Percentiles rank a stretch among this genome's conserved stretches.
phyloP scores from a whole-genome alignment of 1,140 invertebrate species.

The Ceratosolen fusciceps region DNA sequence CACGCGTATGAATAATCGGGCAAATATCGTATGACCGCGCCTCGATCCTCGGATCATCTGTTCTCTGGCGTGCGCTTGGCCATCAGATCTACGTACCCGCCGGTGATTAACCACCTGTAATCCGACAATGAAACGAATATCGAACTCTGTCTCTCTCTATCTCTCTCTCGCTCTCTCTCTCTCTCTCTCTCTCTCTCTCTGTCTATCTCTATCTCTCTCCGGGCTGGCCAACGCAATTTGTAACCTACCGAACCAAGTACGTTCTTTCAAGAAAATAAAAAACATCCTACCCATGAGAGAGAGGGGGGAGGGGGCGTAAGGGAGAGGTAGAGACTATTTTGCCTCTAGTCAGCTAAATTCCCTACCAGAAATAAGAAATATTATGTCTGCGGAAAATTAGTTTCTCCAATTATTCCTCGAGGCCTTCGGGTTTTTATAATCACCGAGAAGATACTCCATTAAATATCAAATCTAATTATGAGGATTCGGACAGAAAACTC shows the following conservation, averaged over 20 bases:
- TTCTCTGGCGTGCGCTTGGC: neutral
- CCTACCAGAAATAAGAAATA: no score
- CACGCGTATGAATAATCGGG: conserved; percentile 26
- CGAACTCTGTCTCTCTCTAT: neutral
- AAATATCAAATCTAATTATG: no score
- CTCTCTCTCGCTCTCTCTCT: neutral
- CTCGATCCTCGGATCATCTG: neutral
- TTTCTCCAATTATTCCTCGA: no score
- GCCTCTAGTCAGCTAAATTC: no score
- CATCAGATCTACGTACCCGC: neutral
- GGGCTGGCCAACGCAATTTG: no score
- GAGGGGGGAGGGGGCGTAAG: no score
- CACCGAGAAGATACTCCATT: no score
- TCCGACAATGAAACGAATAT: conserved; percentile 24
- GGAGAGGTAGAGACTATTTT: no score
- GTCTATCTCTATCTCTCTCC: neutral
- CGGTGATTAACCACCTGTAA: conserved; percentile 27
- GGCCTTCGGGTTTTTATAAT: no score
- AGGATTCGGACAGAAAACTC: no score
- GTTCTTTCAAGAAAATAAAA: neutral
- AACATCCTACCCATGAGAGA: neutral
- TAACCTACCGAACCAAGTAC: neutral
- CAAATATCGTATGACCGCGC: conserved; percentile 40
- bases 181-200: no score
- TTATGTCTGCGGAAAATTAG: no score